Percentiles rank a stretch among this genome's conserved stretches.
Conservation (phyloP, 2,113 vertebrate species). For the Lepidothrix coronata region DNA sequence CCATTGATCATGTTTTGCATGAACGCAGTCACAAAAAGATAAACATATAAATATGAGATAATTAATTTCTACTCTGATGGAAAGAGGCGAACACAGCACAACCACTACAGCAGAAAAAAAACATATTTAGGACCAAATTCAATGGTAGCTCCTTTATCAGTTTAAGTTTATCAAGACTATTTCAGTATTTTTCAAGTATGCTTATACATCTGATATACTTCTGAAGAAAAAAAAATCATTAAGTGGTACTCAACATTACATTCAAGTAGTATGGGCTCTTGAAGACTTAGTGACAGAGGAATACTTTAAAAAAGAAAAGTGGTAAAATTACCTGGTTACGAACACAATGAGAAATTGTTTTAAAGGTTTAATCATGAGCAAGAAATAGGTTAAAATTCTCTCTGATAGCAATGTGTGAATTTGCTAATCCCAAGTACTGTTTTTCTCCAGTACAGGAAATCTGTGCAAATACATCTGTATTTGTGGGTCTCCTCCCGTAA, state of each 20-base stretch:
- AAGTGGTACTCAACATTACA: background rate
- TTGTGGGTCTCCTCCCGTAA: background rate
- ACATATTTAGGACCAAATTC: background rate
- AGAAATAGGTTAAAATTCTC: background rate
- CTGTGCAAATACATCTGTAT: background rate
- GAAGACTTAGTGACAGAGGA: background rate
- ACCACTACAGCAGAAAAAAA: background rate
- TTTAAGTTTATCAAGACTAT: background rate
- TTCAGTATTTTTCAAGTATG: background rate
- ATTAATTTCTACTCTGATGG: background rate
- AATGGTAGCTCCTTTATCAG: background rate
- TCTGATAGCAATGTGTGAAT: background rate
- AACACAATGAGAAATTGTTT: background rate
- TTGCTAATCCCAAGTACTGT: background rate
- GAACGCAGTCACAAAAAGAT: background rate
- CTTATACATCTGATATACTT: background rate
- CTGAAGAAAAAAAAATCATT: background rate
- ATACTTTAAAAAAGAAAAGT: background rate
- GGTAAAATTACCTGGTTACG: background rate
- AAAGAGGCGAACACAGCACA: background rate
- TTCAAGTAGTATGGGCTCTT: background rate
- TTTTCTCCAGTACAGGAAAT: background rate
- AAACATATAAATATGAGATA: background rate
- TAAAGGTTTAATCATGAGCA: background rate
- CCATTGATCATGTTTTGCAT: background rate